Base-by-base conservation (phyloP, 2,888 invertebrate species). In the Punctoribates punctum region DNA sequence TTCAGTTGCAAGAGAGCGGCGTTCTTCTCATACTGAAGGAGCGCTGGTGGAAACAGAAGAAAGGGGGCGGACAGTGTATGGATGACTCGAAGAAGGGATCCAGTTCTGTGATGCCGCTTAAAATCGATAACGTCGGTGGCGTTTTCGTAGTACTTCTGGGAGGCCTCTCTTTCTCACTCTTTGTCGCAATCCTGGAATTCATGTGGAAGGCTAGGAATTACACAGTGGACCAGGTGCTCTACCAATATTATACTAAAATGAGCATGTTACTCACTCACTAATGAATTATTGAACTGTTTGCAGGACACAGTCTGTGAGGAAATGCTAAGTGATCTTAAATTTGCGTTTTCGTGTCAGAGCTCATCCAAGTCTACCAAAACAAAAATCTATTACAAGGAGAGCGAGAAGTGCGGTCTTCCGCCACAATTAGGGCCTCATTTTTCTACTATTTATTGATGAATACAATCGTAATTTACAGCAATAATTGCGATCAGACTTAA, bases 1-100 rank as follows among this genome's bases (percentile, higher is more conserved):
- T 86, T 72, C 82, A 83, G 75, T 82, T 87, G 42, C 86, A 86
- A 81, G 86, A 87, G 79, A 83, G 83, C 70, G 86, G 86, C 11
- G 81, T 82, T 13, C 83, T 87, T 65, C 85, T 85, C 76, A 83
- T 83, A 79, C 80, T 86, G 76, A 85, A 86, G 80, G 84, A 85
- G 77, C 84, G 84, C 75, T 87, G 86, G 86, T 87, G 86, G 86
- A 83, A 83, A 78, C 81, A 82, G 77, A 80, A 81, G 67, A 70
- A 81, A 27, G 83, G 82, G 29, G 83, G 82, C 27, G 82, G 82
- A 9, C 77, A 79, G 42, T 82, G 82, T 75, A 75, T 77, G 6
- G 79, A 80, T 9, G 79, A 77, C 51, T 73, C 79, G 13, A 81
- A 81, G 75, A 80, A 80, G 11, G 78, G 78, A 13, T 77, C 78